Conservation (phyloP, 1,140 invertebrate species). For the Venustaconcha ellipsiformis region DNA sequence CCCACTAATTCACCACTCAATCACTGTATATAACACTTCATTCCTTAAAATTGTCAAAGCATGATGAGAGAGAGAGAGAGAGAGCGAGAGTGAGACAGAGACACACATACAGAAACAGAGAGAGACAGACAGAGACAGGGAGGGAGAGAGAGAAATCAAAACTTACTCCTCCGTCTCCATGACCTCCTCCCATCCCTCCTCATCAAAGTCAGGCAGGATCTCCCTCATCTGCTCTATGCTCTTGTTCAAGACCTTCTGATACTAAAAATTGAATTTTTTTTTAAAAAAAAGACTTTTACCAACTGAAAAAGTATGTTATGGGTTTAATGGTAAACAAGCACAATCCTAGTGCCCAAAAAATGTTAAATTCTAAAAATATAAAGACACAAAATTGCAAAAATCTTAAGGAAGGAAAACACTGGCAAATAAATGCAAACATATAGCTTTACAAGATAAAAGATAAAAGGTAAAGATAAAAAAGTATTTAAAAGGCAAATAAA, state of each 20-base stretch:
- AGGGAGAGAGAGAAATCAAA: not conserved
- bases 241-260: conserved; percentile 44
- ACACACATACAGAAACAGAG: no score
- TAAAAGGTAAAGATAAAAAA: no score
- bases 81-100: not conserved
- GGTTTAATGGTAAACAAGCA: not conserved
- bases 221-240: conserved; percentile 50
- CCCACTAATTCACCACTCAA: not conserved
- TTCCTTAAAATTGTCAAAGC: no score
- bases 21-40: not conserved
- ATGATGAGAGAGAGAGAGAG: no score
- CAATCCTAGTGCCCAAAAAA: not conserved
- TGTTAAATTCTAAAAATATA: not conserved
- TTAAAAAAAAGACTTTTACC: not conserved
- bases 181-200: conserved; percentile 64
- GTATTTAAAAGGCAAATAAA: no score
- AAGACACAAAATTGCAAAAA: no score
- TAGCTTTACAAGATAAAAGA: no score
- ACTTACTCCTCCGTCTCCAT: conserved; percentile 49
- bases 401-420: no score
- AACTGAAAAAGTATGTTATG: not conserved
- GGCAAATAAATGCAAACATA: no score
- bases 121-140: not conserved
- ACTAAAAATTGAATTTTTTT: conserved; percentile 32
- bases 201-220: conserved; percentile 43